Base-by-base conservation (phyloP, 2,888 invertebrate species). In the Galeruca laticollis region DNA sequence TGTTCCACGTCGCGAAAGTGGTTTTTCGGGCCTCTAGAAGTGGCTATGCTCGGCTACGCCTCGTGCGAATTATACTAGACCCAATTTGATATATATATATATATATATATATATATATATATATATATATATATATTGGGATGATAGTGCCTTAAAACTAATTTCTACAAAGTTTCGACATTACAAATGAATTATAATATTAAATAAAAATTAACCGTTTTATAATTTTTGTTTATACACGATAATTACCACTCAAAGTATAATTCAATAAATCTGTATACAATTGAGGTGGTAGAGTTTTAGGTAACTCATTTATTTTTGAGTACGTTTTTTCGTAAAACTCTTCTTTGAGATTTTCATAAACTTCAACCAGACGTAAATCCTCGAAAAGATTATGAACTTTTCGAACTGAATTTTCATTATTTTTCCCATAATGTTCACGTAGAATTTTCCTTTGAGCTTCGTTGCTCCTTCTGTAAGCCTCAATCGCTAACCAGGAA, bases 401-500 rank as follows among this genome's bases (percentile, higher is more conserved):
- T 10, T 51, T 11, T 21, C 10, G 11, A 11, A 51, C 51, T 2
- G 51, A 51, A 21, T 20, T 18, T 13, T 20, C 1, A 20, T 51
- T 51, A 21, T 51, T 51, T 5, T 21, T 21, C 13, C 40, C 59
- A 35, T 18, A 59, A 18, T 35, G 15, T 9, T 59, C 18, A 9
- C 15, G 33, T 9, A 59, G 5, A 15, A 59, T 37, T 20, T 59
- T 59, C 8, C 59, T 59, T 40, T 59, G 59, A 1, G 1, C 21
- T 9, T 18, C n/a, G 8, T 15, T 33, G 2, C 35, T 33, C 35
- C 59, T 33, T 15, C 35, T 59, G 18, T 35, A 59, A 26, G 59
- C 59, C n/a, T 59, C 20, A 1, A 15, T 2, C 3, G 20, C 20
- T 9, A 59, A 35, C 59, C 59, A 59, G 20, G 59, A 35, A 20